A percentile compares a stretch with the other conserved stretches of the same genome.
Conservation (phyloP, 2,113 vertebrate genomes). For the Capreolus pygargus region DNA sequence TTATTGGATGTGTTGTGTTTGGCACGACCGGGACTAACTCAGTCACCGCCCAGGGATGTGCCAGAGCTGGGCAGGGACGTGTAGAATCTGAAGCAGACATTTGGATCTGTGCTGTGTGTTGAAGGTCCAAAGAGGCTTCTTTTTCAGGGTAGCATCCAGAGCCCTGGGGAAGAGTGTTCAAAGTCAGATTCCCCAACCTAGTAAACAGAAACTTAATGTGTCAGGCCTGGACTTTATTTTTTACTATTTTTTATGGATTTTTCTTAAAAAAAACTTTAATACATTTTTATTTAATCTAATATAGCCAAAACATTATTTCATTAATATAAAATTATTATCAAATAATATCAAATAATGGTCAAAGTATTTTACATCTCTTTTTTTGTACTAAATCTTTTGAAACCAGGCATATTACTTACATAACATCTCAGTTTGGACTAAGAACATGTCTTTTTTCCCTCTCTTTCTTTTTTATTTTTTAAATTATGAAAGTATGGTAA, state of each 20-base stretch:
- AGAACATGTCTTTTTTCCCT: neutral
- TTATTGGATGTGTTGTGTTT: neutral
- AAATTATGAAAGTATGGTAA: neutral
- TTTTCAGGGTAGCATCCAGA: neutral
- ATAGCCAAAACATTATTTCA: neutral
- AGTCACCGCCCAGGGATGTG: neutral
- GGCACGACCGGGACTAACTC: neutral
- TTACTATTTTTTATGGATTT: neutral
- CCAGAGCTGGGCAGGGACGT: rapidly evolving
- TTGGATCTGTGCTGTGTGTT: rapidly evolving
- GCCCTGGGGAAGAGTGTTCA: neutral
- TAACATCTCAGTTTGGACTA: neutral
- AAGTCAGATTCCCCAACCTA: neutral
- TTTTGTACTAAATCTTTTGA: neutral
- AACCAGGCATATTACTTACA: neutral
- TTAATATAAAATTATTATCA: neutral
- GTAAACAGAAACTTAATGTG: neutral
- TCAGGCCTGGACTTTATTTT: no score
- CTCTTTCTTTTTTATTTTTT: neutral
- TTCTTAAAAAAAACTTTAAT: neutral
- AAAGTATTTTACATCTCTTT: neutral
- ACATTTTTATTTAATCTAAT: neutral
- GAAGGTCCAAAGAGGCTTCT: neutral
- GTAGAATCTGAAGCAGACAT: rapidly evolving
- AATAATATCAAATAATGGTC: neutral